Base-by-base conservation (phyloP, 2,888 invertebrate species). In the Diloba caeruleocephala region DNA sequence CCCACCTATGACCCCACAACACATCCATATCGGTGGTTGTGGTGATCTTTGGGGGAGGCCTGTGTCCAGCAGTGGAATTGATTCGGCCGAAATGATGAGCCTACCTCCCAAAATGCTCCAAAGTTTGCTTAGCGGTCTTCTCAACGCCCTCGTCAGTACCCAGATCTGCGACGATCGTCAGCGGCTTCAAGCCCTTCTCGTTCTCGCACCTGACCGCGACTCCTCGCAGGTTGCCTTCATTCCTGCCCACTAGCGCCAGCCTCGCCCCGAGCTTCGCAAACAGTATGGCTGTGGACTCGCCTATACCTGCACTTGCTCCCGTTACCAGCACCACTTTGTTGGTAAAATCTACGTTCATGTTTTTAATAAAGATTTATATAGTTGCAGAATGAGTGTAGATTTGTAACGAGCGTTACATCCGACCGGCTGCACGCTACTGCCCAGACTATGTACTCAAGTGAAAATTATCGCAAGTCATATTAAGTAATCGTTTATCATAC, bases 231-330 rank as follows among this genome's bases (percentile, higher is more conserved):
- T 76, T 78, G n/a, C 46, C 51, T 41, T 72, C 77, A 19, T 79
- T 76, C 8, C 78, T 66, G 1, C 80, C 83, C 7, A 82, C 82
- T 2, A 84, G 64, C 0, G 76, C 51, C 44, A 84, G 45, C 19
- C 70, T 72, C 0, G 84, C 84, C 10, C 79, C 77, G 44, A 66
- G 71, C 36, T 72, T 62, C 0, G 81, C 80, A 21, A 83, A 81
- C 52, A 80, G 46, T 3, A 78, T 3, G 4, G 82, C 82, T 0
- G 68, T 81, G 2, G 76, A 60, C 45, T 78, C 78, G 0, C 84
- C 83, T 9, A 84, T 79, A 0, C 84, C 84, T 1, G 79, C 78
- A 45, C 84, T 84, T 0, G 83, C 84, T 14, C 84, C 84, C 0
- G 82, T 85, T 21, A 85, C 75, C 21, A 85, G 32, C 31, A 82